phyloP scores from a whole-genome alignment of 2,888 invertebrate genomes.

The Limnephilus rhombicus region DNA sequence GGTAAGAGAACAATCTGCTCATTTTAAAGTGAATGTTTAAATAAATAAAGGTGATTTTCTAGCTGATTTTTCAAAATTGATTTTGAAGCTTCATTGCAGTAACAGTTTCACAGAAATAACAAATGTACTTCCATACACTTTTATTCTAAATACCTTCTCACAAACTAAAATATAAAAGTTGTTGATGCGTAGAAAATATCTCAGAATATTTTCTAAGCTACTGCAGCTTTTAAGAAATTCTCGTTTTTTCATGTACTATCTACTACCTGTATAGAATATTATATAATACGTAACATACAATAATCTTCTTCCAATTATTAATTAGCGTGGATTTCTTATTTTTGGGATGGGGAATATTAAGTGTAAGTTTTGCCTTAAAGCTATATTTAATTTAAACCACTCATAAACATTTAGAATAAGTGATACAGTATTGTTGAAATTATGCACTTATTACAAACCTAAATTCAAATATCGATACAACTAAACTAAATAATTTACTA shows the following conservation, averaged over 20 bases:
- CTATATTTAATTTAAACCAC: slow-evolving; percentile 5
- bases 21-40: neutral
- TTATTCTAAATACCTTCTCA: neutral
- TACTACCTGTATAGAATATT: neutral
- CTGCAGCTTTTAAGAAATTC: neutral
- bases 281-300: neutral
- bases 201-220: neutral
- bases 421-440: neutral
- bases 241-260: neutral
- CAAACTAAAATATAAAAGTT: neutral
- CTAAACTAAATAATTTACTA: neutral
- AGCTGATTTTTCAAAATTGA: neutral
- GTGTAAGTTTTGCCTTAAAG: neutral
- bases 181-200: neutral
- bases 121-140: neutral
- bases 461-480: neutral
- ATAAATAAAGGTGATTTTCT: neutral
- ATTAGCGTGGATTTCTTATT: neutral
- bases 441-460: neutral
- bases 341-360: neutral
- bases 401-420: slow-evolving; percentile 1
- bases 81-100: too few species aligned
- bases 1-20: neutral
- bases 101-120: too few species aligned
- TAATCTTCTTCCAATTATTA: neutral